A percentile compares a stretch with the other conserved stretches of the same genome.
Evolutionary conservation across 1,140 invertebrate genomes (phyloP).

Genomic region (Drosophila albomicans): DNA sequence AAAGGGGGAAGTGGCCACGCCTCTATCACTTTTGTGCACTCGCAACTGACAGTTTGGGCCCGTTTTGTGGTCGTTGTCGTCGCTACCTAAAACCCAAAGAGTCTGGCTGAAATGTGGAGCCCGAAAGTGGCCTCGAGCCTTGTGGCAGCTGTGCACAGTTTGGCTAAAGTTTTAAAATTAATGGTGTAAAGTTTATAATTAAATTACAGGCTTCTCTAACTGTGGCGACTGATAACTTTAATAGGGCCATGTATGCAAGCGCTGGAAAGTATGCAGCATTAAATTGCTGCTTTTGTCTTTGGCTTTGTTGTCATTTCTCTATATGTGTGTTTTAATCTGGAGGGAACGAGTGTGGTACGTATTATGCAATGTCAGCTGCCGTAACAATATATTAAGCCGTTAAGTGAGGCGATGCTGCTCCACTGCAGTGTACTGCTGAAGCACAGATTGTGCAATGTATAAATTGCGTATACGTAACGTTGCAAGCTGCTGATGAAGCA

Average conservation of each 20-base stretch:
- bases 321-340: slow-evolving; percentile 18
- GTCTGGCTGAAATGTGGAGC: slow-evolving; percentile 10
- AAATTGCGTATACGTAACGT: slow-evolving; percentile 72
- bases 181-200: slow-evolving; percentile 80
- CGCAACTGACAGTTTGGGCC: slow-evolving; percentile 38
- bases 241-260: slow-evolving; percentile 26
- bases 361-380: slow-evolving; percentile 75
- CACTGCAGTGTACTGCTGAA: slow-evolving; percentile 15
- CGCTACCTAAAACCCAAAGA: slow-evolving; percentile 21
- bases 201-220: slow-evolving; percentile 68
- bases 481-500: slow-evolving; percentile 25
- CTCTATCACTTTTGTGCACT: slow-evolving; percentile 3
- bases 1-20: not conserved
- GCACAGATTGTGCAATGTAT: slow-evolving; percentile 73
- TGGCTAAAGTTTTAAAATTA: slow-evolving; percentile 77
- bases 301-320: slow-evolving; percentile 57
- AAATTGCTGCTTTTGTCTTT: slow-evolving; percentile 64
- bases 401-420: slow-evolving; percentile 67
- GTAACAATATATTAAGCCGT: slow-evolving; percentile 82
- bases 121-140: not conserved
- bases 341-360: not conserved
- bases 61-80: slow-evolving; percentile 46
- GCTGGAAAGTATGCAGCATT: slow-evolving; percentile 57
- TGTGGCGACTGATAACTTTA: slow-evolving; percentile 24
- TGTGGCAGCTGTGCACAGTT: slow-evolving; percentile 72